phyloP scores from a whole-genome alignment of 1,140 invertebrate species.

The Tachypleus tridentatus region DNA sequence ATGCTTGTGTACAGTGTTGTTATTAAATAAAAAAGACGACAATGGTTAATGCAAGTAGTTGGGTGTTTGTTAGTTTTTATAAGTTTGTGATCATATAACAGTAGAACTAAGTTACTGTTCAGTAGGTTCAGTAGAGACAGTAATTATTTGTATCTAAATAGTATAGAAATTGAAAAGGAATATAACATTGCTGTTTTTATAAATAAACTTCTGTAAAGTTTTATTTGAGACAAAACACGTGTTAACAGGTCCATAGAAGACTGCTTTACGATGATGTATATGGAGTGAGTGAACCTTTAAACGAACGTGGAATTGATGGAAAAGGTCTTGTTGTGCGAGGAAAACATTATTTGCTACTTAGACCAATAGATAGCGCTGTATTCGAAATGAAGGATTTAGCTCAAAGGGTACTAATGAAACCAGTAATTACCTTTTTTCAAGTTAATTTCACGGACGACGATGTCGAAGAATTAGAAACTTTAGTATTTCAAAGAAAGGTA shows the following conservation, averaged over 20 bases:
- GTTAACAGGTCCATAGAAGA: constrained; percentile 56
- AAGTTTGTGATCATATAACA: too few relatives aligned
- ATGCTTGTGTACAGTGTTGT: too few relatives aligned
- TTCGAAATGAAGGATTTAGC: constrained; percentile 8
- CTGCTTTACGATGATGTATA: constrained; percentile 78
- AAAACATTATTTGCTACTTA: constrained; percentile 41
- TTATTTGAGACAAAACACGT: neutral
- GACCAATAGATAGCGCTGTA: constrained; percentile 24
- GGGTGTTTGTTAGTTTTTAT: too few relatives aligned
- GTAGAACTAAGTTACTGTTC: too few relatives aligned
- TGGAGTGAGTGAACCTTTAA: constrained; percentile 82
- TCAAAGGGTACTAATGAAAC: constrained; percentile 9
- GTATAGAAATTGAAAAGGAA: neutral
- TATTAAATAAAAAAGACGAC: too few relatives aligned
- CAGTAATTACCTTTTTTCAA: constrained; percentile 7
- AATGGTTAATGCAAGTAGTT: too few relatives aligned
- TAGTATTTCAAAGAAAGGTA: neutral
- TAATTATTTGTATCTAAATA: neutral
- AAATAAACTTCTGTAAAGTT: neutral
- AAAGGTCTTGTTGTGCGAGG: constrained; percentile 70
- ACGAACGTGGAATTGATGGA: constrained; percentile 56
- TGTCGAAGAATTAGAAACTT: constrained; percentile 12
- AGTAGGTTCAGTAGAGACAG: too few relatives aligned
- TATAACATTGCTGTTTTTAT: neutral
- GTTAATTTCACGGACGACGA: constrained; percentile 5